These are phyloP conservation scores for Caenorhabditis angaria DNA, from an alignment of 2,888 invertebrate genomes.

Conservation along the genomic window DNA sequence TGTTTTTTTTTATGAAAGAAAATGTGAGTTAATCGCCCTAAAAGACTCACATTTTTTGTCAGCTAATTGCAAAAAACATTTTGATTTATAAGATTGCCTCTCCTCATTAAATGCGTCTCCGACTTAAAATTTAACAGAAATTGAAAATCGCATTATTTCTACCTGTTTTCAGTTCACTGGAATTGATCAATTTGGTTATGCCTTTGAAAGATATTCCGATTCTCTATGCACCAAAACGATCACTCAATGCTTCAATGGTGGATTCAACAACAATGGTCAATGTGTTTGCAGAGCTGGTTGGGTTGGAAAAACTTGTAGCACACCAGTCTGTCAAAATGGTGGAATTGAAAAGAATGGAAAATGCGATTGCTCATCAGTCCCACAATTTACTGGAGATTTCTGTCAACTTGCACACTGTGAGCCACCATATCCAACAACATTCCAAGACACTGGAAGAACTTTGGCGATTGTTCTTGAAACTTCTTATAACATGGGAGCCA, in stretches of 20 bases:
- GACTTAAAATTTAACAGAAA: too few relatives aligned
- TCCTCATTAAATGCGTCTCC: too few relatives aligned
- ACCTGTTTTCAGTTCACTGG: conserved; percentile 55
- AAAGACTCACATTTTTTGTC: too few relatives aligned
- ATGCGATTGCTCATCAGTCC: conserved; percentile 47
- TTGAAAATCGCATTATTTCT: too few relatives aligned
- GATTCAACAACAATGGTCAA: conserved; percentile 55
- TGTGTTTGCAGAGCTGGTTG: conserved; percentile 60
- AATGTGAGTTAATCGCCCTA: too few relatives aligned
- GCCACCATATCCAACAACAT: conserved; percentile 56
- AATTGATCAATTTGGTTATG: conserved; percentile 65
- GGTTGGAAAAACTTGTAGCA: conserved; percentile 51
- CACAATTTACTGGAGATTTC: conserved; percentile 55
- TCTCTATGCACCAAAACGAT: conserved; percentile 53
- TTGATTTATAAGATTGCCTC: too few relatives aligned
- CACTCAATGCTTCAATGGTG: conserved; percentile 53
- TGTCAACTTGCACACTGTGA: conserved; percentile 61
- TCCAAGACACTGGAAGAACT: conserved; percentile 54
- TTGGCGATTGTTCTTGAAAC: conserved; percentile 60
- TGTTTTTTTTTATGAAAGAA: too few relatives aligned
- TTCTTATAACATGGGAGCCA: conserved; percentile 52
- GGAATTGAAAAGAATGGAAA: conserved; percentile 43
- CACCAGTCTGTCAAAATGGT: conserved; percentile 58
- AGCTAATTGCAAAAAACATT: too few relatives aligned
- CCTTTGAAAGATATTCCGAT: conserved; percentile 58